Evolutionary conservation across 2,888 invertebrate species (phyloP).

Genomic region (Nomada goodeniana): DNA sequence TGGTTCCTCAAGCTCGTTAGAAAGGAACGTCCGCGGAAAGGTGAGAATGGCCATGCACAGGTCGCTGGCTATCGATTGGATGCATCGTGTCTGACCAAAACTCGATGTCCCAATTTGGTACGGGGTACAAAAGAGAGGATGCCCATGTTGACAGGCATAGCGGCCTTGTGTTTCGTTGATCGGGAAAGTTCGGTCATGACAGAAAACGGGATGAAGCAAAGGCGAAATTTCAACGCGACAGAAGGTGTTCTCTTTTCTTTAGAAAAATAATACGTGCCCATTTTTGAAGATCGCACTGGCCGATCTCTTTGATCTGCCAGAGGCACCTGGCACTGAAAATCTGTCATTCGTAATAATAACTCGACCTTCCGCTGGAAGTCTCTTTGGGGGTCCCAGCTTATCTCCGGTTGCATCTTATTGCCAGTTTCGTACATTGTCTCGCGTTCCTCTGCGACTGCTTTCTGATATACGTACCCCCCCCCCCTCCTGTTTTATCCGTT

Average conservation of each 20-base stretch:
- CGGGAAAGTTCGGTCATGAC: background rate
- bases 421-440: conserved; percentile 51
- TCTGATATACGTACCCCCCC: conserved; percentile 29
- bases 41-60: conserved; percentile 33
- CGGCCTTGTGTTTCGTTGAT: conserved; percentile 47
- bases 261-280: conserved; percentile 62
- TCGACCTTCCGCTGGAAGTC: conserved; percentile 40
- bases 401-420: conserved; percentile 72
- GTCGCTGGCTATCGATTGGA: conserved; percentile 61
- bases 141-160: conserved; percentile 16
- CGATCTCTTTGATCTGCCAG: conserved; percentile 65
- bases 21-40: background rate
- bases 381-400: conserved; percentile 62
- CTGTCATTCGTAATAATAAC: conserved; percentile 71
- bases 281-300: conserved; percentile 42
- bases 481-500: conserved; percentile 22
- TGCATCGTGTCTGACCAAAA: conserved; percentile 55
- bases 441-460: conserved; percentile 59
- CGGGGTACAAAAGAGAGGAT: conserved; percentile 54
- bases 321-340: conserved; percentile 63
- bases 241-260: conserved; percentile 32
- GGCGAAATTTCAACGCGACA: conserved; percentile 50
- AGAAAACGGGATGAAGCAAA: conserved; percentile 7
- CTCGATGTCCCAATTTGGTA: conserved; percentile 69
- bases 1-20: background rate